Percentiles rank a stretch among this genome's conserved stretches.
Evolutionary conservation across 2,797 vertebrate genomes (phyloP).

Genomic region (Sebastes cheni): DNA sequence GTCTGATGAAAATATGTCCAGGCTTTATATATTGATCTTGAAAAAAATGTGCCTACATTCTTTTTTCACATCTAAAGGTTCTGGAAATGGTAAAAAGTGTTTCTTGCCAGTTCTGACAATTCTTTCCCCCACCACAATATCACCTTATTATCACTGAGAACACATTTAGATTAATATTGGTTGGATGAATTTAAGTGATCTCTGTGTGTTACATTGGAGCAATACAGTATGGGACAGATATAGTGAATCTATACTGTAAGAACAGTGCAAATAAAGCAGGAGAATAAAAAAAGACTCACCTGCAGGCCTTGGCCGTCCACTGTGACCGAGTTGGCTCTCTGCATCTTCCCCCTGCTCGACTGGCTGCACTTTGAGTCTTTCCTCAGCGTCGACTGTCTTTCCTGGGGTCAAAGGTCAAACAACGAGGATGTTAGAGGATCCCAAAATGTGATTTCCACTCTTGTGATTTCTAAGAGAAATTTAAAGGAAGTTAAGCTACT

Average conservation of each 20-base stretch:
- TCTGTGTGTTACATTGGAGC: not conserved
- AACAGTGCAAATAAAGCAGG: not conserved
- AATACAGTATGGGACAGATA: not conserved
- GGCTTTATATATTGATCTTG: not conserved
- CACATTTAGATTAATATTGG: not conserved
- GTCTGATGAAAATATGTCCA: not conserved
- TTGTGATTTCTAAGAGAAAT: not conserved
- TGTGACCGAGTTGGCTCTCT: slow-evolving; percentile 92
- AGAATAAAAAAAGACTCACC: slow-evolving; percentile 68
- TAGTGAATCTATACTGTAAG: not conserved
- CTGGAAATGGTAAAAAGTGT: not conserved
- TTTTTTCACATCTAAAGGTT: not conserved
- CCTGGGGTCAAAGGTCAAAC: slow-evolving; percentile 77
- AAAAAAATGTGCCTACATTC: not conserved
- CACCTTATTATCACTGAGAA: not conserved
- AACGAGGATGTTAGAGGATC: not conserved
- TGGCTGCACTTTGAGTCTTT: slow-evolving; percentile 89
- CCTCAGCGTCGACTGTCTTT: slow-evolving; percentile 89
- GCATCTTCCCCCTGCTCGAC: slow-evolving; percentile 89
- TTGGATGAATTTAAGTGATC: not conserved
- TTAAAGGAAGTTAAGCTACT: not conserved
- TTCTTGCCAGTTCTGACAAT: not conserved
- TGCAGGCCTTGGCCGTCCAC: slow-evolving; percentile 94
- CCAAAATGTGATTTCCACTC: not conserved
- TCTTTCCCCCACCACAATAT: not conserved